phyloP scores from a whole-genome alignment of 2,113 vertebrate genomes.

The Pardalotus punctatus region DNA sequence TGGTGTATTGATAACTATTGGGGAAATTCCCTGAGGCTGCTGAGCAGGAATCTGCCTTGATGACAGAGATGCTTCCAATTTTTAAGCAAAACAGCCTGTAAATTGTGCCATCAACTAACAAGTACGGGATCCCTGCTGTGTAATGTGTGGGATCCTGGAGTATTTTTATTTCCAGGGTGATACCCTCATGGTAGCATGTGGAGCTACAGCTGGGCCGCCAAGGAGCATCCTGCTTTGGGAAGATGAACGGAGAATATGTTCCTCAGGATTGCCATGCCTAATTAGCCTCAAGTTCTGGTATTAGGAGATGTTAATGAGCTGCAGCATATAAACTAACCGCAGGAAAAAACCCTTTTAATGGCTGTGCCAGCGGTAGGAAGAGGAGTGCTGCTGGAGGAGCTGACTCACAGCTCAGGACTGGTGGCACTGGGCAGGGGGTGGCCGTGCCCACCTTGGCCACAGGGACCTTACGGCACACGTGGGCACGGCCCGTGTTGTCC shows the following conservation, averaged over 20 bases:
- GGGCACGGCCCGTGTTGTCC: fast-evolving
- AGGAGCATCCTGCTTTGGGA: constrained; percentile 68
- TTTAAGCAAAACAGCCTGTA: constrained; percentile 65
- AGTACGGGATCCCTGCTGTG: constrained; percentile 58
- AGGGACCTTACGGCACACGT: fast-evolving
- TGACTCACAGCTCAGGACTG: neutral
- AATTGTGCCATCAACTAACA: constrained; percentile 64
- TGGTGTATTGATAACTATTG: neutral
- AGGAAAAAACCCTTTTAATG: constrained; percentile 29
- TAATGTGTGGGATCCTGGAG: constrained; percentile 64
- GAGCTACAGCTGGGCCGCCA: constrained; percentile 63
- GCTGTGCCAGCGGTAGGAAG: neutral
- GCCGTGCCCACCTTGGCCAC: neutral
- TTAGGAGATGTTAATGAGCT: constrained; percentile 72
- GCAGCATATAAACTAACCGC: constrained; percentile 66
- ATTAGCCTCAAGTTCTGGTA: constrained; percentile 71
- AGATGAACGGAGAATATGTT: constrained; percentile 69
- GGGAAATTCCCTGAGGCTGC: constrained; percentile 26
- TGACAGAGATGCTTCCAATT: constrained; percentile 51
- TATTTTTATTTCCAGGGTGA: constrained; percentile 73
- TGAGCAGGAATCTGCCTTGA: constrained; percentile 55
- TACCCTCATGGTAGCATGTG: constrained; percentile 59
- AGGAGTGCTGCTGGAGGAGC: neutral
- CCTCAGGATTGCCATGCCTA: constrained; percentile 65
- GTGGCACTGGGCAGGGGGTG: neutral